Evolutionary conservation across 2,888 invertebrate genomes (phyloP), one percentile per base, ranked within the genome.

Genomic region (Glaucopsyche alexis): DNA sequence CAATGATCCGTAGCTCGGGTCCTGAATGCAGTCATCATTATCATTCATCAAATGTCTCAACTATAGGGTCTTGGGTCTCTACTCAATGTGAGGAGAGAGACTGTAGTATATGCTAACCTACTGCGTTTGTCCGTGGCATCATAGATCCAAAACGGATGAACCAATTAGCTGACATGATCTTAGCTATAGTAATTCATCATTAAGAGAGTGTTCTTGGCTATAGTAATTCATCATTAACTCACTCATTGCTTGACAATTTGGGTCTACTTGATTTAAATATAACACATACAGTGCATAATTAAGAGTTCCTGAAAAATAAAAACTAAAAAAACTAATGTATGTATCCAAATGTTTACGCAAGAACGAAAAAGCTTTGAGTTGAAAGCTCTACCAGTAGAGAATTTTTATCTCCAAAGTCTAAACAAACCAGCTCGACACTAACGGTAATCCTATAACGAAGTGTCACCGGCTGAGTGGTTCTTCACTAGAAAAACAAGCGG

Each of bases 1-100:
- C 66, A 96, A 94, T 83, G 96, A 96, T 29, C 98, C 98, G 88
- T 97, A 98, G 83, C 97, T 96, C 80, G 96, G 95, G 85, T 98
- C 98, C 97, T 97, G 88, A 45, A 89, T 86, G 47, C 9, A 55
- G 29, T 29, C 2, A 29, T 19, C 19, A 55, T 4, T 19, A 29
- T 19, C 19, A 55, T 4, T 19, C 19, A 29, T 0, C 47, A 47
- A 47, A 60, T 60, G 0, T 6, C 3, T n/a, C 8, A 50, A 55
- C 16, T 55, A 55, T 16, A 29, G 2, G 29, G 29, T 2, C 29
- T 1, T 2, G 29, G 3, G 29, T 29, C 29, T 29, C 29, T 29
- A 4, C 0, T 29, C 29, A 29, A 4, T 29, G 29, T 29, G 29
- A 29, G 29, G 29, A 29, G 29, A 29, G 29, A 29, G 29, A 4